Evolutionary conservation across 2,888 invertebrate genomes (phyloP).

Genomic region (Diarsia rubi): DNA sequence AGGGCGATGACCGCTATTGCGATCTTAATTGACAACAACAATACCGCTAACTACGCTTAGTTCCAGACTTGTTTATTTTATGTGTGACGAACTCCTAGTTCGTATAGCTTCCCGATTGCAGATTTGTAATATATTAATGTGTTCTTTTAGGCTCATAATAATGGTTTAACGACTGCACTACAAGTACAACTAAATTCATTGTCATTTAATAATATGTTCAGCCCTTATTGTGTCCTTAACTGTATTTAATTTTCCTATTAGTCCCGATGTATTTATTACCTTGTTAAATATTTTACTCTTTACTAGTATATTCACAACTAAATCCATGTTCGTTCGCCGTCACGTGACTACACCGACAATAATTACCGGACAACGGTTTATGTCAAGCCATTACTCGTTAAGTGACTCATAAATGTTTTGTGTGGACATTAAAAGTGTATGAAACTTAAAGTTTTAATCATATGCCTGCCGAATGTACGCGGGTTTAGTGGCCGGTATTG

Average conservation of each 20-base stretch:
- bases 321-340: conserved; percentile 8
- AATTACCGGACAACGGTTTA: conserved; percentile 75
- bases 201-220: not conserved
- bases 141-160: no score
- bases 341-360: conserved; percentile 54
- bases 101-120: no score
- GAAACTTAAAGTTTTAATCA: conserved; percentile 61
- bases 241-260: not conserved
- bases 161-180: no score
- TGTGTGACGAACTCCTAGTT: no score
- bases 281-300: not conserved
- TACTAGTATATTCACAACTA: conserved; percentile 2
- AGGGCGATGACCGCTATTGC: no score
- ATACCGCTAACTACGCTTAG: no score
- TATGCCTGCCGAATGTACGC: conserved; percentile 21
- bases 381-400: conserved; percentile 68
- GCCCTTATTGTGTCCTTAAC: not conserved
- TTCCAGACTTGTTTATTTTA: no score
- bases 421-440: conserved; percentile 57
- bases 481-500: not conserved
- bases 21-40: no score
- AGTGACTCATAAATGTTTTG: conserved; percentile 69
- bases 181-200: not conserved
- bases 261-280: not conserved
- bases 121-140: no score